phyloP scores from a whole-genome alignment of 2,797 vertebrate genomes.

The Silurus lanzhouensis region DNA sequence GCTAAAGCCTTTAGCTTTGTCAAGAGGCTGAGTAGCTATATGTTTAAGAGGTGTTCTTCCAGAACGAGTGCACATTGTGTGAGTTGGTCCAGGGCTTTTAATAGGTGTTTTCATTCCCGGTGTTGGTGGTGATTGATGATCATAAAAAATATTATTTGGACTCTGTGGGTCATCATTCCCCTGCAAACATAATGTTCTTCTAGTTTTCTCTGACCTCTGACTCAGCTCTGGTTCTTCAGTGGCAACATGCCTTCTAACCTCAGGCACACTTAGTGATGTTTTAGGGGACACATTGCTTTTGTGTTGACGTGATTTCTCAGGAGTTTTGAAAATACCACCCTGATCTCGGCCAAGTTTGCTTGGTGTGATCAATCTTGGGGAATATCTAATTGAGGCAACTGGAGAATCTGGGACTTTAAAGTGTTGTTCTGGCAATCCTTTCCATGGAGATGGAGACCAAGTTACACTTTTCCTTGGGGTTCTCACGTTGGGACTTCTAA shows the following conservation, averaged over 20 bases:
- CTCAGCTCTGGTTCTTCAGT: constrained; percentile 17
- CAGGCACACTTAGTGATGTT: constrained; percentile 20
- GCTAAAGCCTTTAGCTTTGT: constrained; percentile 1
- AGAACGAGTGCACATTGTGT: constrained; percentile 65
- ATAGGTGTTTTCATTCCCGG: constrained; percentile 41
- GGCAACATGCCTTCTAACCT: constrained; percentile 18
- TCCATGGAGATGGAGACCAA: constrained; percentile 75
- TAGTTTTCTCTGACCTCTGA: constrained; percentile 50
- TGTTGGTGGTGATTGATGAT: constrained; percentile 48
- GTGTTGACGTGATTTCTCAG: constrained; percentile 60
- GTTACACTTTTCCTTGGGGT: constrained; percentile 72
- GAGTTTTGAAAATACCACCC: constrained; percentile 63
- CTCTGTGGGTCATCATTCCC: constrained; percentile 37
- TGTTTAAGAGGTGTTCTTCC: constrained; percentile 64
- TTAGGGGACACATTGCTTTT: constrained; percentile 39
- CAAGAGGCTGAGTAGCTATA: constrained; percentile 13
- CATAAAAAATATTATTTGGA: constrained; percentile 5
- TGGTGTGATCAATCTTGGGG: constrained; percentile 60
- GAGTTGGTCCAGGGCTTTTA: constrained; percentile 56
- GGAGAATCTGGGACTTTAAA: constrained; percentile 73
- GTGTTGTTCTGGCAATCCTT: constrained; percentile 39
- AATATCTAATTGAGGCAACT: constrained; percentile 45
- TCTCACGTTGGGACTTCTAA: constrained; percentile 58
- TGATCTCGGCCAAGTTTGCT: constrained; percentile 51
- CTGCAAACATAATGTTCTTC: constrained; percentile 51